phyloP scores from a whole-genome alignment of 2,888 invertebrate species.

The Phymatocera aterrima region DNA sequence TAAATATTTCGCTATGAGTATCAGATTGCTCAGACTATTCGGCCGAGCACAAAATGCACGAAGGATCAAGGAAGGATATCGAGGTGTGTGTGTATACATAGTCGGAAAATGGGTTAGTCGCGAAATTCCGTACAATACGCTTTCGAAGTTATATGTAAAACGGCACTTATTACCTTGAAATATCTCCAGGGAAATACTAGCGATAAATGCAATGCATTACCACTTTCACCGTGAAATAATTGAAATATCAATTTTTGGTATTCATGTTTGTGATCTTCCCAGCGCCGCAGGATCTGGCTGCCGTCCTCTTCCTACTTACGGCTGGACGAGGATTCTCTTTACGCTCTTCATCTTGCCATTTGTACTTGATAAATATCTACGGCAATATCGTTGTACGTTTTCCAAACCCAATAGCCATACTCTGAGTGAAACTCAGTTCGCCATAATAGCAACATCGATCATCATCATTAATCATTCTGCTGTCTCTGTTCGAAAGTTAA shows the following conservation, averaged over 20 bases:
- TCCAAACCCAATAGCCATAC: not conserved
- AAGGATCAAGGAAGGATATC: too few relatives aligned
- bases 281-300: not conserved
- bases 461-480: constrained; percentile 30
- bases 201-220: not conserved
- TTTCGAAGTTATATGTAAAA: not conserved
- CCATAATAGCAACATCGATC: not conserved
- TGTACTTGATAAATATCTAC: not conserved
- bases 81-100: not conserved
- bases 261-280: not conserved
- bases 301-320: not conserved
- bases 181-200: not conserved
- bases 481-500: constrained; percentile 27
- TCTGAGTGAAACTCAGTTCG: not conserved
- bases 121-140: too few relatives aligned
- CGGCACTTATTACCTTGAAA: not conserved
- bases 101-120: too few relatives aligned
- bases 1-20: too few relatives aligned
- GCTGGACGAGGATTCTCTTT: too few relatives aligned
- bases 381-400: not conserved
- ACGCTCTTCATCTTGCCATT: not conserved
- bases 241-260: not conserved
- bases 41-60: too few relatives aligned
- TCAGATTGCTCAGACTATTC: too few relatives aligned
- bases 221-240: not conserved